Evolutionary conservation across 2,113 vertebrate species (phyloP).

Genomic region (Apodemus sylvaticus): DNA sequence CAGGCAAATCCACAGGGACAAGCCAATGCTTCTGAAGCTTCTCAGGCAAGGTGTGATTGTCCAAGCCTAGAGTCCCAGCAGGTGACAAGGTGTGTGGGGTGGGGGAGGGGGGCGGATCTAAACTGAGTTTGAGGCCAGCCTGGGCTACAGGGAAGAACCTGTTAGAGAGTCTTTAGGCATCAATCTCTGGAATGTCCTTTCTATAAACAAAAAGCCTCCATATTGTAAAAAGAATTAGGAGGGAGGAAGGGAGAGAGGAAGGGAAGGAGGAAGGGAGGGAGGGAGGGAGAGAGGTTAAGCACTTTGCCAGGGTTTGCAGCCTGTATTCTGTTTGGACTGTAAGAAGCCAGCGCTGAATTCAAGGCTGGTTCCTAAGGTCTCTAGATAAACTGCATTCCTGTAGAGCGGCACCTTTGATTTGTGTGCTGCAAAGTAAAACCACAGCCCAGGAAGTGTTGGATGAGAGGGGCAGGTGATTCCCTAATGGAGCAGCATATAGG

Average conservation of each 20-base stretch:
- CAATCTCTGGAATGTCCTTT: background rate
- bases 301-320: background rate
- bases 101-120: too few relatives aligned
- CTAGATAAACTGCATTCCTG: background rate
- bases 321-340: background rate
- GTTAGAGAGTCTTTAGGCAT: background rate
- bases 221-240: slow-evolving; percentile 17
- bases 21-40: background rate
- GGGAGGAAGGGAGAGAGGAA: too few relatives aligned
- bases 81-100: too few relatives aligned
- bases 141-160: background rate
- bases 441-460: background rate
- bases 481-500: background rate
- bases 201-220: background rate
- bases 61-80: background rate
- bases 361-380: slow-evolving; percentile 31
- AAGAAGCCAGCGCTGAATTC: background rate
- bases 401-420: background rate
- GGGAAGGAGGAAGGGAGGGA: background rate
- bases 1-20: background rate
- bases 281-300: background rate
- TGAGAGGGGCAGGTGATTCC: background rate
- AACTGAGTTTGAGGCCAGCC: background rate
- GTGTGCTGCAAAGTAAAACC: slow-evolving; percentile 24
- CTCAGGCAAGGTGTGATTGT: background rate